phyloP scores from a whole-genome alignment of 2,797 vertebrate species.

The Chelonia mydas region DNA sequence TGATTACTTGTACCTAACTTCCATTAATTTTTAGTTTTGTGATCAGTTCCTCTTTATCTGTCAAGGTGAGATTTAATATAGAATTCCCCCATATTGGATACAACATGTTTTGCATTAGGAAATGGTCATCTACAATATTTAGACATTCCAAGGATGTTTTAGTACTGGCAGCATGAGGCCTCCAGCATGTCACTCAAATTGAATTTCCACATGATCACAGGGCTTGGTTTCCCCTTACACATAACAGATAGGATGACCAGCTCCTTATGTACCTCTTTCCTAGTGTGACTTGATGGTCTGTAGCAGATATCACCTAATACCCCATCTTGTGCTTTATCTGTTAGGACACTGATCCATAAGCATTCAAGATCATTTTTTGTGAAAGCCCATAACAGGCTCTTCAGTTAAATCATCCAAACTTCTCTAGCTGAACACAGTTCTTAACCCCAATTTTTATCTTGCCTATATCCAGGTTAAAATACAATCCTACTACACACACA shows the following conservation, averaged over 20 bases:
- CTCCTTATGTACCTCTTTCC: no score
- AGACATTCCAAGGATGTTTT: neutral
- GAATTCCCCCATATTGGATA: neutral
- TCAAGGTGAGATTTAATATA: neutral
- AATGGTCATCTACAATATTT: neutral
- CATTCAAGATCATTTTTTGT: neutral
- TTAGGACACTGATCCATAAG: no score
- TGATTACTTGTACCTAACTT: neutral
- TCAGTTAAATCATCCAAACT: neutral
- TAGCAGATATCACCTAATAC: no score
- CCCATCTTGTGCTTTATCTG: no score
- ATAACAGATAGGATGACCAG: no score
- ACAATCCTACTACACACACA: slow-evolving; percentile 22
- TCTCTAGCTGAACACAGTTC: neutral
- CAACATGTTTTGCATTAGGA: neutral
- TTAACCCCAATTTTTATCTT: slow-evolving; percentile 55
- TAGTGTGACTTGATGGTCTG: no score
- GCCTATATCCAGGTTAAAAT: neutral
- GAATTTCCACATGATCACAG: no score
- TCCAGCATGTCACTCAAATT: neutral
- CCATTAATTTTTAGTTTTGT: neutral
- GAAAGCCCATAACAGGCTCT: neutral
- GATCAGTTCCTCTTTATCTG: neutral
- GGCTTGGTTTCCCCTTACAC: rapidly evolving
- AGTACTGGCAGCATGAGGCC: neutral